Conservation (phyloP, 2,888 invertebrate species). For the Dioctria rufipes region DNA sequence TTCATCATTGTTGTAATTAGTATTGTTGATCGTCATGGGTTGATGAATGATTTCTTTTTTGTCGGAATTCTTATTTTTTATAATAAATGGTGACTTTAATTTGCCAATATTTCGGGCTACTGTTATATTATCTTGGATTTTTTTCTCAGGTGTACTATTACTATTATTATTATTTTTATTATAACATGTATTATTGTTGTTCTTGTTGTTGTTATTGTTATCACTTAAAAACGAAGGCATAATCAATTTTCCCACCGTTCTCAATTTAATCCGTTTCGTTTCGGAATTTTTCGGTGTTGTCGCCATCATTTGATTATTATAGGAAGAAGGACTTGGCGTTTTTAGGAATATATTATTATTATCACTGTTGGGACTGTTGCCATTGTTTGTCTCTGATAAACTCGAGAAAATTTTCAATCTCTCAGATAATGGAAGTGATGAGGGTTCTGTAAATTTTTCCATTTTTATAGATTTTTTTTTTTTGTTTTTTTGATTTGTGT, state of each 20-base stretch:
- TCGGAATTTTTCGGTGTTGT: conserved; percentile 56
- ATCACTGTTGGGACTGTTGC: conserved; percentile 27
- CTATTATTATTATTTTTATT: conserved; percentile 58
- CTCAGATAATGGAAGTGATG: conserved; percentile 69
- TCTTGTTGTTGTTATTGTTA: conserved; percentile 61
- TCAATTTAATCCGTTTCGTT: conserved; percentile 64
- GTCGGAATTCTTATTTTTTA: conserved; percentile 55
- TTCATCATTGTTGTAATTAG: conserved; percentile 5
- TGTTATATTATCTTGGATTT: background rate
- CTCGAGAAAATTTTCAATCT: conserved; percentile 69
- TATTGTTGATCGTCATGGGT: too few species aligned
- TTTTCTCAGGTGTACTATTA: conserved; percentile 12
- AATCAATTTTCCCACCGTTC: conserved; percentile 67
- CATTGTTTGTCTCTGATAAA: conserved; percentile 63
- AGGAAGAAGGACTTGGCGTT: conserved; percentile 55
- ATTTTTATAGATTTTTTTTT: conserved; percentile 40
- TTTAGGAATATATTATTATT: background rate
- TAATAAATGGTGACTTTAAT: conserved; percentile 68
- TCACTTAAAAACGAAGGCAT: conserved; percentile 66
- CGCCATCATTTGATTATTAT: background rate
- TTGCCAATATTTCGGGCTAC: conserved; percentile 67
- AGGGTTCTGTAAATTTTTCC: conserved; percentile 65
- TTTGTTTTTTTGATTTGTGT: background rate
- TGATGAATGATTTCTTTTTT: conserved; percentile 52
- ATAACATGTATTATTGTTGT: too few species aligned